These are phyloP conservation scores for Ctenosaura bakeri DNA, from an alignment of 2,797 vertebrate genomes.

Conservation along the genomic window DNA sequence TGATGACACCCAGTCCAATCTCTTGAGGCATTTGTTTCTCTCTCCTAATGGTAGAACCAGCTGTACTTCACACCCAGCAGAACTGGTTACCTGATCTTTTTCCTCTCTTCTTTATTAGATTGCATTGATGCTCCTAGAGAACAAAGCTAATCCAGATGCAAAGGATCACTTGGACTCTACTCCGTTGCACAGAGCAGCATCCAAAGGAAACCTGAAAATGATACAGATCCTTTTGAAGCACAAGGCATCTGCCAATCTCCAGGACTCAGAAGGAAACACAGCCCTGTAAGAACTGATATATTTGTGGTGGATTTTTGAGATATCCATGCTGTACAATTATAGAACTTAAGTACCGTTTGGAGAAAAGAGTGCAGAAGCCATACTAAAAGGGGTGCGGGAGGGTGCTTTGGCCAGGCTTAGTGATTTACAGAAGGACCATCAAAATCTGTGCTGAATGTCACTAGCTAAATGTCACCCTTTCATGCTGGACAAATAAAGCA, in stretches of 20 bases:
- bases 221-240: conserved; percentile 93
- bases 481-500: no score
- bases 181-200: conserved; percentile 92
- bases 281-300: conserved; percentile 87
- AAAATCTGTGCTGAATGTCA: no score
- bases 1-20: no score
- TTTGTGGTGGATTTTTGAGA: conserved; percentile 15
- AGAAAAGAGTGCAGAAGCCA: no score
- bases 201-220: conserved; percentile 93
- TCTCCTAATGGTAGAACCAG: no score
- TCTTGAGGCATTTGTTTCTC: no score
- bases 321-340: no score
- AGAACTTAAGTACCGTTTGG: no score
- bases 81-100: neutral
- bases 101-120: conserved; percentile 79
- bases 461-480: no score
- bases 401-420: no score
- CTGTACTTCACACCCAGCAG: neutral
- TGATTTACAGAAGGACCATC: no score
- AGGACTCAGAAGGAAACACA: conserved; percentile 96
- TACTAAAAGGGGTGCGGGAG: no score
- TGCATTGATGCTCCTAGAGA: conserved; percentile 90
- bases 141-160: conserved; percentile 90
- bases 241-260: conserved; percentile 93
- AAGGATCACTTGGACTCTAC: conserved; percentile 93